Conservation (phyloP, 2,797 vertebrate genomes). For the Hydrophis major region DNA sequence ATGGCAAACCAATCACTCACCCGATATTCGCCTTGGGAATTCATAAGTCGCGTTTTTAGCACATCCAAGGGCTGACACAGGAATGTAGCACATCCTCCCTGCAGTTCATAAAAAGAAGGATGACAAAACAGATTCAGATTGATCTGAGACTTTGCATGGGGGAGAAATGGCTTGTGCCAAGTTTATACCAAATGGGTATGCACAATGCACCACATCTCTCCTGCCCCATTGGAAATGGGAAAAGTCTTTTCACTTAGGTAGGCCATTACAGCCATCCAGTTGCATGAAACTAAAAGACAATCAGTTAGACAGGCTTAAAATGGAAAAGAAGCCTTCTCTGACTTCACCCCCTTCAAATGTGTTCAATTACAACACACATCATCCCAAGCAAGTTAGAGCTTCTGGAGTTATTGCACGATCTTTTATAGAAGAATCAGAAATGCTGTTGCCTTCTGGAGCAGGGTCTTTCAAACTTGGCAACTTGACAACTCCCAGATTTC, state of each 20-base stretch:
- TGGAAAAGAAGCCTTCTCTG: neutral
- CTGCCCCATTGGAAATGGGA: neutral
- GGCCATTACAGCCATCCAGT: neutral
- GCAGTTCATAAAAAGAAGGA: neutral
- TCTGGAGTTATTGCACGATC: neutral
- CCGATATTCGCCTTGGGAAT: constrained; percentile 90
- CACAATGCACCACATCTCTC: neutral
- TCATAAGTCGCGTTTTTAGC: constrained; percentile 95
- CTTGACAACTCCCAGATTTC: neutral
- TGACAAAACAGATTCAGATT: neutral
- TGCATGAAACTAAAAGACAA: neutral
- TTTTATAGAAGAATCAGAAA: neutral
- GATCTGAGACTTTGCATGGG: rapidly evolving
- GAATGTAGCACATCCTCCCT: constrained; percentile 95
- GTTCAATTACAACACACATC: neutral
- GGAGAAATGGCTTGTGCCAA: neutral
- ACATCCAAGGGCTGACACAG: constrained; percentile 96
- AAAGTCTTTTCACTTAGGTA: neutral
- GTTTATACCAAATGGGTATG: neutral
- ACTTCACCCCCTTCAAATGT: neutral
- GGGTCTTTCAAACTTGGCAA: neutral
- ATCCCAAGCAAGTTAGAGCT: neutral
- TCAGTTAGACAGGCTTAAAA: neutral
- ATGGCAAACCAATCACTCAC: constrained; percentile 62
- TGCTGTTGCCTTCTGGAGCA: neutral